Conservation (phyloP, 2,888 invertebrate genomes). For the Dexiosoma caninum region DNA sequence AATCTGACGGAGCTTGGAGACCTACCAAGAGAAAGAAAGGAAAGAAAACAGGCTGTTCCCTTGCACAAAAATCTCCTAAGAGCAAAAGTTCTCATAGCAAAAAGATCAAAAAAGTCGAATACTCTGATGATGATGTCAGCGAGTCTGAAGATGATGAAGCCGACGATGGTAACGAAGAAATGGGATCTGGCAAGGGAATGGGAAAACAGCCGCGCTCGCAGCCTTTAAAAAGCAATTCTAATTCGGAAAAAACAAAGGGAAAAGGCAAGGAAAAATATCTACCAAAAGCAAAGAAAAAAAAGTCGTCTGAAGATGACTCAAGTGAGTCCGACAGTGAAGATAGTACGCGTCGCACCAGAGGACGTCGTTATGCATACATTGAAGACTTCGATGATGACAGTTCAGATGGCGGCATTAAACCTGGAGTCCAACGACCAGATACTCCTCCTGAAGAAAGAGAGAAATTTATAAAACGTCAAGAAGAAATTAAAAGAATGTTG, state of each 20-base stretch:
- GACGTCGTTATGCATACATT: conserved; percentile 76
- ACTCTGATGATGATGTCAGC: conserved; percentile 75
- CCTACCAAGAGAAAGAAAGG: conserved; percentile 75
- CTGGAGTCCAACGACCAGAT: conserved; percentile 77
- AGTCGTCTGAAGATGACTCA: conserved; percentile 83
- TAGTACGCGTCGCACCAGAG: conserved; percentile 75
- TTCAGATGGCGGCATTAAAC: conserved; percentile 77
- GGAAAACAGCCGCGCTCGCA: conserved; percentile 74
- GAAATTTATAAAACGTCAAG: conserved; percentile 76
- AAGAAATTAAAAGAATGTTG: conserved; percentile 78
- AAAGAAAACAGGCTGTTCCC: conserved; percentile 65
- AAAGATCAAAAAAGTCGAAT: conserved; percentile 72
- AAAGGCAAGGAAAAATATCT: conserved; percentile 79
- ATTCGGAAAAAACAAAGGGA: conserved; percentile 64
- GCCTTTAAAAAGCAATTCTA: conserved; percentile 67
- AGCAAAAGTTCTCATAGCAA: conserved; percentile 68
- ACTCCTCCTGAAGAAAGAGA: conserved; percentile 78
- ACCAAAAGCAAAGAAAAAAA: conserved; percentile 69
- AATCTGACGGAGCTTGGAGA: conserved; percentile 76
- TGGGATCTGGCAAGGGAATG: conserved; percentile 69
- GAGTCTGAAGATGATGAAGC: conserved; percentile 83
- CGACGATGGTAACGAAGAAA: conserved; percentile 79
- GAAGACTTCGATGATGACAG: conserved; percentile 78
- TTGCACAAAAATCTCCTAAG: conserved; percentile 72
- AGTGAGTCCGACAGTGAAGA: conserved; percentile 79